Evolutionary conservation across 1,140 invertebrate species (phyloP).

Genomic region (Gryon sp.): DNA sequence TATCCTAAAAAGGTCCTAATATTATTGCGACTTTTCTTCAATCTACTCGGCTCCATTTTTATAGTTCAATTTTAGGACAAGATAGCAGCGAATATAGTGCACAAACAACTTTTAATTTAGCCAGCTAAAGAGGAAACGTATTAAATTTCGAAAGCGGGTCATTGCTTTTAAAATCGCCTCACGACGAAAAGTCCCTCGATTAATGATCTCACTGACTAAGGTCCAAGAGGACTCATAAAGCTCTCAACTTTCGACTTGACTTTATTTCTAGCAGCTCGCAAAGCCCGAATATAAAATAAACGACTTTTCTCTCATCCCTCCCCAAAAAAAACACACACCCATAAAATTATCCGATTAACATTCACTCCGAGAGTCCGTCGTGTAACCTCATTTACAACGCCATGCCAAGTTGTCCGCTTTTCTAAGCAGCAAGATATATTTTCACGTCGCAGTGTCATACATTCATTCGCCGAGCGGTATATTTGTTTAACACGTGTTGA

Average conservation of each 20-base stretch:
- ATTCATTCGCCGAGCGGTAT: slow-evolving; percentile 15
- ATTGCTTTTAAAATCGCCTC: slow-evolving; percentile 3
- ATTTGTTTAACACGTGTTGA: slow-evolving; percentile 28
- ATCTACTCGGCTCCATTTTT: too few relatives aligned
- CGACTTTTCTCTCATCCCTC: not conserved
- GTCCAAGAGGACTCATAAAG: slow-evolving; percentile 28
- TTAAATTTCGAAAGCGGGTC: not conserved
- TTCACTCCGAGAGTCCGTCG: slow-evolving; percentile 5
- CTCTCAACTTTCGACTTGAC: slow-evolving; percentile 11
- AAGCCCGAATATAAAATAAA: slow-evolving; percentile 16
- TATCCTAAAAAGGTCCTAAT: too few relatives aligned
- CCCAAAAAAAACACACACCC: slow-evolving; percentile 14
- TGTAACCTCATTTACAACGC: slow-evolving; percentile 20
- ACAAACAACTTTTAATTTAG: too few relatives aligned
- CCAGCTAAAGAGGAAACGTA: not conserved
- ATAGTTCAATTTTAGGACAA: too few relatives aligned
- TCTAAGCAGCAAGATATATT: not conserved
- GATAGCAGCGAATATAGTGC: too few relatives aligned
- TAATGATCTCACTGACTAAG: slow-evolving; percentile 24
- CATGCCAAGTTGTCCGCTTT: not conserved
- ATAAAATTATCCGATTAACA: slow-evolving; percentile 35
- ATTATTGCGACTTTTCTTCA: too few relatives aligned
- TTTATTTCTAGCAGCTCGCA: slow-evolving; percentile 6
- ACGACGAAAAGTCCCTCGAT: slow-evolving; percentile 8
- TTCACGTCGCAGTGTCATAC: not conserved